These are phyloP conservation scores for Heliocidaris tuberculata DNA, from an alignment of 35 echinoderm and acorn worm genomes.

Conservation along the genomic window DNA sequence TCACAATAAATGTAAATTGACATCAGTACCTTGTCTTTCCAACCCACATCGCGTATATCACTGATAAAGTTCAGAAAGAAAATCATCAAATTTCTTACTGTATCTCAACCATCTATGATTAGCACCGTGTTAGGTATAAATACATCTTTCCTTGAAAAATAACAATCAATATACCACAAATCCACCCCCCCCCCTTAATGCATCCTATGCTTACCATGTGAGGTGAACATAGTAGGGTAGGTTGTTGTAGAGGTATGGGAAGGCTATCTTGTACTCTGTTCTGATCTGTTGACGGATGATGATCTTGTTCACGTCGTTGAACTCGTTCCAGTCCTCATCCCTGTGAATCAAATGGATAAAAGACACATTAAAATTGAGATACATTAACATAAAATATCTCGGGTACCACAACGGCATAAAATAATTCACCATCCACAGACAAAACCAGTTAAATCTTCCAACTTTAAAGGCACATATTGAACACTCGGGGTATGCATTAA, in stretches of 20 bases:
- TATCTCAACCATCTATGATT: too few species aligned
- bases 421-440: background rate
- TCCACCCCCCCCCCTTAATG: background rate
- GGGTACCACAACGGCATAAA: background rate
- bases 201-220: conserved; percentile 77
- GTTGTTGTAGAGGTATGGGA: conserved; percentile 98
- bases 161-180: background rate
- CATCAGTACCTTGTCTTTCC: too few species aligned
- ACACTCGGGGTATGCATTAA: too few species aligned
- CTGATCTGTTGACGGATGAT: conserved; percentile 99
- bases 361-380: background rate
- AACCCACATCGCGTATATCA: too few species aligned
- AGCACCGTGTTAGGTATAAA: too few species aligned
- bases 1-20: too few species aligned
- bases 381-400: too few species aligned
- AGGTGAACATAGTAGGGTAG: conserved; percentile 94
- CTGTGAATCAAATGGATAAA: conserved; percentile 50
- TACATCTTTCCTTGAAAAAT: background rate
- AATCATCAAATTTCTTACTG: too few species aligned
- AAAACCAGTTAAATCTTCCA: background rate
- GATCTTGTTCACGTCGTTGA: conserved; percentile 98
- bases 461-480: background rate
- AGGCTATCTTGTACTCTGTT: conserved; percentile 99
- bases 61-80: too few species aligned
- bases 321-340: conserved; percentile 99